Base-by-base conservation (phyloP, 2,888 invertebrate species). In the Cosmopolites sordidus region DNA sequence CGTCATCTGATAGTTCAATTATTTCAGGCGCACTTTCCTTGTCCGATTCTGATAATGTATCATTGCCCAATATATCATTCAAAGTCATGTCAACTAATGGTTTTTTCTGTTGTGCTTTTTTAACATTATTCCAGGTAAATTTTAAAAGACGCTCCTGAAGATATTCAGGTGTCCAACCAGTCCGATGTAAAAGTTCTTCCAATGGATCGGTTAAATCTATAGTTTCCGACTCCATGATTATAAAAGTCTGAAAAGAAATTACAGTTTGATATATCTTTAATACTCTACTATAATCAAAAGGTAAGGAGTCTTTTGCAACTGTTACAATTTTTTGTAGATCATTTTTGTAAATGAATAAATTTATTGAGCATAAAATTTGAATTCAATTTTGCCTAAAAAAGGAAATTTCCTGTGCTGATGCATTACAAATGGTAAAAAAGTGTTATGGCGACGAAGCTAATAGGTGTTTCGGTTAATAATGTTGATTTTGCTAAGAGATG, bases 101-200 rank as follows among this genome's bases (percentile, higher is more conserved):
- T 9, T 15, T 33, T 14, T 44, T 30, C 48, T 54, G 14, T 30
- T 15, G 33, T 43, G 41, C 16, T 39, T 42, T 43, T 12, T 15
- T 29, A 18, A 17, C 50, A 17, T 51, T 46, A 38, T 51, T 18
- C 8, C 49, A 41, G 48, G 66, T 65, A 39, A 62, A 63, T 42
- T 60, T 54, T 42, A 64, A 56, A 22, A 69, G 40, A 59, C 65
- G 66, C 51, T 61, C 42, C 16, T 69, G 54, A 43, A 70, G 59
- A 46, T 68, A 66, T 9, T 68, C 67, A 44, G 64, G 66, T n/a
- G 65, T 63, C 65, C 64, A 67, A 22, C 70, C 70, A 1, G 69
- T 67, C 47, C 50, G 60, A 56, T 63, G 59, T 16, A 70, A 48
- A 9, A 71, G 57, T 12, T 64, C 56, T 51, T 66, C 63, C 8